Evolutionary conservation across 2,797 vertebrate species (phyloP).

Genomic region (Leptoclinus maculatus): DNA sequence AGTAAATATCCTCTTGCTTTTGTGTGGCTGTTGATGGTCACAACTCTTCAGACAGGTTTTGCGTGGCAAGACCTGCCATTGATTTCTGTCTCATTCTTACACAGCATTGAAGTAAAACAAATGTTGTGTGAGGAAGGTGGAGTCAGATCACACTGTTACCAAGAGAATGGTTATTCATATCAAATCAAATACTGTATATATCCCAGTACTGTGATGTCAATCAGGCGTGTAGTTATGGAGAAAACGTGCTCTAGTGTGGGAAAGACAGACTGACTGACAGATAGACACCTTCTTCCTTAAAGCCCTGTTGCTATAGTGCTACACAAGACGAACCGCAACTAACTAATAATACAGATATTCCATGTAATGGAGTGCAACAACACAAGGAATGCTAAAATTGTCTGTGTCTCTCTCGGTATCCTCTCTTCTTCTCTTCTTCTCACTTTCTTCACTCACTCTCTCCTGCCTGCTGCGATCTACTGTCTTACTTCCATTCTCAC

Average conservation of each 20-base stretch:
- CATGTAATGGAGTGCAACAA: background rate
- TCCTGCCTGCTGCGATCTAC: background rate
- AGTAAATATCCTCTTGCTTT: background rate
- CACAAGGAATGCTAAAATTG: background rate
- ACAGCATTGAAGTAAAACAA: background rate
- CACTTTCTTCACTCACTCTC: background rate
- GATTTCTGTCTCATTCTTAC: background rate
- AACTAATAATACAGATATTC: background rate
- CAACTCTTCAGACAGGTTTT: background rate
- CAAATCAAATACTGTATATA: slow-evolving; percentile 4
- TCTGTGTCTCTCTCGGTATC: slow-evolving; percentile 2
- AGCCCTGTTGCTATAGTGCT: background rate
- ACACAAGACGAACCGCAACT: background rate
- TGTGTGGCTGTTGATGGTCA: background rate
- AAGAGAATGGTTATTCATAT: background rate
- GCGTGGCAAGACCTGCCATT: background rate
- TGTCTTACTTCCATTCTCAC: slow-evolving; percentile 19
- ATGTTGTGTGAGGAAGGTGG: background rate
- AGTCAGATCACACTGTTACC: background rate
- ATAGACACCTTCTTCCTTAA: background rate
- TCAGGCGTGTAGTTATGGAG: background rate
- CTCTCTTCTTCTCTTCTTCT: background rate
- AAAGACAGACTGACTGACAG: background rate
- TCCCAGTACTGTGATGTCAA: background rate
- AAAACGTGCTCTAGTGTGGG: background rate